Evolutionary conservation across 2,797 vertebrate genomes (phyloP).

Genomic region (Ambastaia sidthimunki): DNA sequence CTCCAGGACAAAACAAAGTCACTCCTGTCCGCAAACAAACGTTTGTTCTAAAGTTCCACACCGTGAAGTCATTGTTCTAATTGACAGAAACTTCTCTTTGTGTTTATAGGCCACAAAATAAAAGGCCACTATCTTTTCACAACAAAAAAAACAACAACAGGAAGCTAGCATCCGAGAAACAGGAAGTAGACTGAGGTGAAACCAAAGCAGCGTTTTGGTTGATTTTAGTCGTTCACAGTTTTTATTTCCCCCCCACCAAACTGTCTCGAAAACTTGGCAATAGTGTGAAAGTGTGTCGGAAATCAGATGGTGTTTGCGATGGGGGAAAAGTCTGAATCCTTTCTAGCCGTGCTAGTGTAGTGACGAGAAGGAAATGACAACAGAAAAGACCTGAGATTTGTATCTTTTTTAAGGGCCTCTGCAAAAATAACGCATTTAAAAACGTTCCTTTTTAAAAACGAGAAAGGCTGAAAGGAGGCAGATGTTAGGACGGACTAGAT

Average conservation of each 20-base stretch:
- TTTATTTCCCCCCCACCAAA: conserved; percentile 58
- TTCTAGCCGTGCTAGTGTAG: conserved; percentile 76
- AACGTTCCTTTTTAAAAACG: conserved; percentile 63
- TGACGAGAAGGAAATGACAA: conserved; percentile 66
- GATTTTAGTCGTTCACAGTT: conserved; percentile 82
- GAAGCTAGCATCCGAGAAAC: conserved; percentile 61
- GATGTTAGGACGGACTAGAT: conserved; percentile 92
- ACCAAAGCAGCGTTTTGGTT: conserved; percentile 79
- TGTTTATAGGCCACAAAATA: conserved; percentile 75
- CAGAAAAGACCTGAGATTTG: conserved; percentile 90
- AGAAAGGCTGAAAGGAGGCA: conserved; percentile 59
- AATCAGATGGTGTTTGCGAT: conserved; percentile 68
- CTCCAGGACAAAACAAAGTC: conserved; percentile 70
- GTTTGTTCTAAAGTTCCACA: conserved; percentile 75
- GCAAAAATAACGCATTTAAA: conserved; percentile 68
- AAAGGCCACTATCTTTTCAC: conserved; percentile 77
- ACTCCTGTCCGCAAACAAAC: conserved; percentile 66
- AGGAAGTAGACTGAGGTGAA: conserved; percentile 59
- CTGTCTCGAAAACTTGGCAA: conserved; percentile 77
- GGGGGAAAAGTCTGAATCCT: conserved; percentile 65
- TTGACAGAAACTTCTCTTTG: conserved; percentile 71
- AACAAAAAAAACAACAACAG: conserved; percentile 63
- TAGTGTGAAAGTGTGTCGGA: conserved; percentile 65
- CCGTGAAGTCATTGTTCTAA: conserved; percentile 72
- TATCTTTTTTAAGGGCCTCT: conserved; percentile 73